Conservation (phyloP, 2,888 invertebrate species). For the Torymus aiolomorphi region DNA sequence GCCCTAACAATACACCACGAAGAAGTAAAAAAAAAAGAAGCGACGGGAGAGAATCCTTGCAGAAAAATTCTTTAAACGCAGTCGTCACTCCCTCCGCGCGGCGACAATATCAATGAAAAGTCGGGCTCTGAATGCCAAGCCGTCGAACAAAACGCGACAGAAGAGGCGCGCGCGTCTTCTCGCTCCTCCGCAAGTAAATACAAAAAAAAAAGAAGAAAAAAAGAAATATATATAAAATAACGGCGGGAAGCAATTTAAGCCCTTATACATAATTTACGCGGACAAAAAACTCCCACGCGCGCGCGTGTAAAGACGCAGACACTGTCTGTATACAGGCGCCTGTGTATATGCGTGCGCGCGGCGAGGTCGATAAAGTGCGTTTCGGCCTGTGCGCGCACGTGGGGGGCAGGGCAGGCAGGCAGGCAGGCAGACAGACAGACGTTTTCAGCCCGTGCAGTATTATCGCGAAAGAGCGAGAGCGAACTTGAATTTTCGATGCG, state of each 20-base stretch:
- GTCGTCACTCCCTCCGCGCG: background rate
- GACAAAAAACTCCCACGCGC: conserved; percentile 29
- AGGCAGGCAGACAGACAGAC: conserved; percentile 50
- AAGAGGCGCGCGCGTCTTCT: too few relatives aligned
- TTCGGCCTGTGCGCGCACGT: conserved; percentile 24
- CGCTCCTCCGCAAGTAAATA: too few relatives aligned
- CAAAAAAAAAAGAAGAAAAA: background rate
- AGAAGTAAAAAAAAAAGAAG: too few relatives aligned
- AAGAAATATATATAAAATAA: background rate
- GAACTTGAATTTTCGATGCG: conserved; percentile 53
- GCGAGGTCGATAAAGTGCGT: conserved; percentile 48
- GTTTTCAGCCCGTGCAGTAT: conserved; percentile 62
- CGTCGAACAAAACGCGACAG: too few relatives aligned
- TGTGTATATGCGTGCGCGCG: background rate
- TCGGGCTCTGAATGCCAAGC: too few relatives aligned
- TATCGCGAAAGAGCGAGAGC: conserved; percentile 7
- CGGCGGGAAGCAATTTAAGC: conserved; percentile 19
- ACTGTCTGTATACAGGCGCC: conserved; percentile 1
- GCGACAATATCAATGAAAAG: background rate
- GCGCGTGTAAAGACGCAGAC: background rate
- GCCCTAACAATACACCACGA: too few relatives aligned
- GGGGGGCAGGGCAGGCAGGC: background rate
- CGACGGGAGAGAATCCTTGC: too few relatives aligned
- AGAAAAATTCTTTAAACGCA: conserved; percentile 1
- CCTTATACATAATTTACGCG: conserved; percentile 42